Percentiles rank a stretch among this genome's conserved stretches.
These are phyloP conservation scores for Channa striata DNA, from an alignment of 2,797 vertebrate species.

Conservation along the genomic window DNA sequence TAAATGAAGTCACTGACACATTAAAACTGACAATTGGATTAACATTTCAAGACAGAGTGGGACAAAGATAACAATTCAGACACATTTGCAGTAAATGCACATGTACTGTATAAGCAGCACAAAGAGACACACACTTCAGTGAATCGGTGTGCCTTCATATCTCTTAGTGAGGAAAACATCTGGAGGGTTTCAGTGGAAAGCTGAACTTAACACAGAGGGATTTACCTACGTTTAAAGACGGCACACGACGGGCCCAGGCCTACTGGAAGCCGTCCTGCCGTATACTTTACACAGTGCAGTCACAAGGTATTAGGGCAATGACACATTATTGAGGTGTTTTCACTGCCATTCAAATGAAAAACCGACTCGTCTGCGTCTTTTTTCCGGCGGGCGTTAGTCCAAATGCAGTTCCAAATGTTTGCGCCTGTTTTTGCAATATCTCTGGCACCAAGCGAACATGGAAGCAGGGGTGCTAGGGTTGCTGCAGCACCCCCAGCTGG, in stretches of 20 bases:
- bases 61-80: slow-evolving; percentile 66
- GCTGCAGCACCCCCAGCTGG: too few relatives aligned
- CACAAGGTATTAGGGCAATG: slow-evolving; percentile 32
- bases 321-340: slow-evolving; percentile 30
- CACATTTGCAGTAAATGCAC: slow-evolving; percentile 13
- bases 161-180: slow-evolving; percentile 57
- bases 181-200: slow-evolving; percentile 49
- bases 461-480: too few relatives aligned
- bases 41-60: slow-evolving; percentile 68
- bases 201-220: slow-evolving; percentile 44
- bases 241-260: slow-evolving; percentile 29
- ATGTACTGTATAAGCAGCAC: slow-evolving; percentile 1
- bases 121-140: slow-evolving; percentile 37
- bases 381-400: slow-evolving; percentile 1
- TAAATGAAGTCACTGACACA: slow-evolving; percentile 77
- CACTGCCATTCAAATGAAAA: slow-evolving; percentile 35
- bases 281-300: slow-evolving; percentile 18
- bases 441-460: too few relatives aligned
- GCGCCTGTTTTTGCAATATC: too few relatives aligned
- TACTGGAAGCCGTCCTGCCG: slow-evolving; percentile 14
- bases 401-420: too few relatives aligned
- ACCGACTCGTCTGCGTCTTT: slow-evolving; percentile 7
- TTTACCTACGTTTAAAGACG: slow-evolving; percentile 55
- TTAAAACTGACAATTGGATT: slow-evolving; percentile 64
- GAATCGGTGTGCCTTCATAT: slow-evolving; percentile 41